Evolutionary conservation across 2,888 invertebrate genomes (phyloP).

Genomic region (Drosophila pseudotakahashii): DNA sequence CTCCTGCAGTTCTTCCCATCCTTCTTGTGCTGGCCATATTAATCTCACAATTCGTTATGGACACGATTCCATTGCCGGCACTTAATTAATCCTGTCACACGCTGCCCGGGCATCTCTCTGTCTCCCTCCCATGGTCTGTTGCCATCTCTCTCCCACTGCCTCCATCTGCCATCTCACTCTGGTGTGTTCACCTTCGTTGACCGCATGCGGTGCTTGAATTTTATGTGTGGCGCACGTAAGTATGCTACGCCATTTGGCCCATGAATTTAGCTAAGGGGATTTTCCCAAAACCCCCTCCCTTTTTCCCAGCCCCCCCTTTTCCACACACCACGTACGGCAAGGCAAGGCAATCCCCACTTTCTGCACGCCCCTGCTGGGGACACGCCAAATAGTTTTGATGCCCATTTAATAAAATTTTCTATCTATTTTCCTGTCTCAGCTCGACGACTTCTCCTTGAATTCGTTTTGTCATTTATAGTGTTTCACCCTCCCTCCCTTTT

Average conservation of each 20-base stretch:
- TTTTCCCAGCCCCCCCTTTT: neutral
- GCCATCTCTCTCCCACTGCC: neutral
- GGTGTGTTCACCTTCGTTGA: conserved; percentile 29
- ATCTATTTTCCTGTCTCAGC: conserved; percentile 59
- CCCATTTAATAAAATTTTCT: conserved; percentile 77
- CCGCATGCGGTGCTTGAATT: conserved; percentile 59
- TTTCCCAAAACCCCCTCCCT: conserved; percentile 7
- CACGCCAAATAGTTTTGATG: conserved; percentile 78
- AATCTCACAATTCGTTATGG: conserved; percentile 45
- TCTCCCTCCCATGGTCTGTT: neutral
- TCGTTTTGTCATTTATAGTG: conserved; percentile 76
- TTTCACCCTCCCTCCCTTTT: neutral
- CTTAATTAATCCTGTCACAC: conserved; percentile 57
- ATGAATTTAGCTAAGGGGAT: conserved; percentile 31
- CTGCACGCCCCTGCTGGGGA: conserved; percentile 20
- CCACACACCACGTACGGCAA: neutral
- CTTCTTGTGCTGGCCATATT: conserved; percentile 10
- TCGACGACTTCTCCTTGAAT: conserved; percentile 31
- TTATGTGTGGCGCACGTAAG: conserved; percentile 72
- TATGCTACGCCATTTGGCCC: conserved; percentile 52
- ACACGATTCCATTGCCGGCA: conserved; percentile 31
- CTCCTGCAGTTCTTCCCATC: conserved; percentile 1
- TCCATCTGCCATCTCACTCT: neutral
- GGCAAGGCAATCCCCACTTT: neutral
- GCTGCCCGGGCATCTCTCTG: conserved; percentile 12